A percentile compares a stretch with the other conserved stretches of the same genome.
Evolutionary conservation across 2,888 invertebrate genomes (phyloP).

Genomic region (Chloroclysta siterata): DNA sequence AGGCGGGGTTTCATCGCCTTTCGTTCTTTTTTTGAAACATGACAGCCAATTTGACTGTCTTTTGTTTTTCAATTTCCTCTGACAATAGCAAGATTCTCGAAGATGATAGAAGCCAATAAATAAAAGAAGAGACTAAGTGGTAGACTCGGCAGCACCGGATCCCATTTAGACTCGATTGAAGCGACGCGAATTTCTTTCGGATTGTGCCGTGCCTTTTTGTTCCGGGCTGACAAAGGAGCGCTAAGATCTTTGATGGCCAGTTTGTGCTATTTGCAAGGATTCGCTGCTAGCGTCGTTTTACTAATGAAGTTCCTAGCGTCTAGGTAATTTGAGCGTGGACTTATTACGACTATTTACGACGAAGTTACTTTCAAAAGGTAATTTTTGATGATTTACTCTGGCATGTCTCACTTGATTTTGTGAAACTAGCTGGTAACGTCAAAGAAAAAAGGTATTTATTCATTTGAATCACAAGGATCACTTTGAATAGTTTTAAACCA

Average conservation of each 20-base stretch:
- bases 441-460: too few species aligned
- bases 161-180: constrained; percentile 32
- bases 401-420: too few species aligned
- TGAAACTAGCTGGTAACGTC: too few species aligned
- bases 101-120: background rate
- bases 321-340: background rate
- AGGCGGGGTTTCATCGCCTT: too few species aligned
- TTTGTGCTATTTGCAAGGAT: constrained; percentile 29
- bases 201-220: constrained; percentile 26
- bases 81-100: background rate
- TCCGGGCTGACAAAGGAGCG: constrained; percentile 28
- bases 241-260: constrained; percentile 36
- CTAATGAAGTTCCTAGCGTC: constrained; percentile 21
- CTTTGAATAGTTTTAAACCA: too few species aligned
- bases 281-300: constrained; percentile 18
- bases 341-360: constrained; percentile 3
- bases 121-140: constrained; percentile 2
- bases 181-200: constrained; percentile 29
- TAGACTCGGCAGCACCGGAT: constrained; percentile 22
- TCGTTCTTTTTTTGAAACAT: background rate
- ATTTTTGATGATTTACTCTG: background rate
- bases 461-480: too few species aligned
- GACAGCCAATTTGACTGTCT: background rate
- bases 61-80: background rate
- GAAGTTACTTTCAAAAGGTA: background rate